phyloP scores from a whole-genome alignment of 2,113 vertebrate species.

The Ploceus nigricollis region DNA sequence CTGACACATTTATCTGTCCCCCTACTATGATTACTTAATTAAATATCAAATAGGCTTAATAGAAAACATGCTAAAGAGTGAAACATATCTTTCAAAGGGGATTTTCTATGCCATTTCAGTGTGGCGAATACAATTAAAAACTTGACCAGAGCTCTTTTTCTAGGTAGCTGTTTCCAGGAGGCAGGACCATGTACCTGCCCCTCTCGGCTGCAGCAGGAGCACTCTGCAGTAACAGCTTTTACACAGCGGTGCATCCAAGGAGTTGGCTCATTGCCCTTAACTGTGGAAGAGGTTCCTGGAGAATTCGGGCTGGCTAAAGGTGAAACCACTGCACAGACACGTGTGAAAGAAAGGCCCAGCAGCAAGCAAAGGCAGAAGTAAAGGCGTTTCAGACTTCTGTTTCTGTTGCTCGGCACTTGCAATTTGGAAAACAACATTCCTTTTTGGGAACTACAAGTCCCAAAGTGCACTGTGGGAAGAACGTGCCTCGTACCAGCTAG shows the following conservation, averaged over 20 bases:
- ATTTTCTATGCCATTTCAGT: neutral
- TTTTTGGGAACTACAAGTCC: conserved; percentile 61
- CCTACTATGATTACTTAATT: neutral
- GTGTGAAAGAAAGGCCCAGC: neutral
- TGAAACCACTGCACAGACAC: neutral
- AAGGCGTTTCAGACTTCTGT: neutral
- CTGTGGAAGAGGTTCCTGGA: neutral
- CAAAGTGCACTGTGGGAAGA: conserved; percentile 58
- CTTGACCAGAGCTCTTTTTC: neutral
- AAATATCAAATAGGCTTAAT: neutral
- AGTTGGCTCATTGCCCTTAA: fast-evolving
- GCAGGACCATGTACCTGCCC: neutral
- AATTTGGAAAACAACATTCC: conserved; percentile 43
- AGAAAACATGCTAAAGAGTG: neutral
- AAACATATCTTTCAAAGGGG: neutral
- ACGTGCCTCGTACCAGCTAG: conserved; percentile 19
- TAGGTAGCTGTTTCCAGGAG: neutral
- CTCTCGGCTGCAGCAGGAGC: fast-evolving
- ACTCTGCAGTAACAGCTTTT: neutral
- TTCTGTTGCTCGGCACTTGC: neutral
- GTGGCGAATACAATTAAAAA: neutral
- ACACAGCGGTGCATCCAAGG: fast-evolving
- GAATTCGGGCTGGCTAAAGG: neutral
- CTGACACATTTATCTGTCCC: neutral
- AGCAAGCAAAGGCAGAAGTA: neutral